These are phyloP conservation scores for Tonatia bakeri DNA, from an alignment of 2,113 vertebrate genomes.

Conservation along the genomic window DNA sequence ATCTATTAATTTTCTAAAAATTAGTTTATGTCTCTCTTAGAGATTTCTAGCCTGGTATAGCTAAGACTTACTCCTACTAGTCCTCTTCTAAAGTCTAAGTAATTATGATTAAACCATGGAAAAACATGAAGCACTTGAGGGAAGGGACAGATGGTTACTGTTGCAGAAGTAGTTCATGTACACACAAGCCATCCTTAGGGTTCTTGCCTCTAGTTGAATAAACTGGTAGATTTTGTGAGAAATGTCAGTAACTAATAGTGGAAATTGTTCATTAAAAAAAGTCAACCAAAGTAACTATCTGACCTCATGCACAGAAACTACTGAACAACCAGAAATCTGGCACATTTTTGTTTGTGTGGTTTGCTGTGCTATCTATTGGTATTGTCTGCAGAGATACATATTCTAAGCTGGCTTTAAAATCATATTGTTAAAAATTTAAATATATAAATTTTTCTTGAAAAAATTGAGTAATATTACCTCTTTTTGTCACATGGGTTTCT, in stretches of 20 bases:
- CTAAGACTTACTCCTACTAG: background rate
- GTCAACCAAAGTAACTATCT: background rate
- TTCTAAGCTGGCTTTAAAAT: background rate
- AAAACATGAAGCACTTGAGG: background rate
- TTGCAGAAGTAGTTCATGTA: background rate
- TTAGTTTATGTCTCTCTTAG: background rate
- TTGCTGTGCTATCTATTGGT: background rate
- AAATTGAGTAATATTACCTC: background rate
- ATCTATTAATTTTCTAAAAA: background rate
- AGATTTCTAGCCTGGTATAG: background rate
- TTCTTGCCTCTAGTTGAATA: background rate
- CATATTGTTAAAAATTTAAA: background rate
- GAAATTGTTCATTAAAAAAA: background rate
- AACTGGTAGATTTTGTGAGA: background rate
- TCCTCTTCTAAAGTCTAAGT: slow-evolving; percentile 1
- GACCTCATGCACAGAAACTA: background rate
- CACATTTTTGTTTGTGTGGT: background rate
- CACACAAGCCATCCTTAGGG: background rate
- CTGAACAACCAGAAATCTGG: background rate
- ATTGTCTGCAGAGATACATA: background rate
- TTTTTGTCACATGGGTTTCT: background rate
- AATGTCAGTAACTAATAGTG: background rate
- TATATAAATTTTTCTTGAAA: background rate
- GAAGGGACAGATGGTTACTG: background rate
- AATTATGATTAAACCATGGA: background rate